Base-by-base conservation (phyloP, 1,140 invertebrate genomes). In the Drosophila elegans region DNA sequence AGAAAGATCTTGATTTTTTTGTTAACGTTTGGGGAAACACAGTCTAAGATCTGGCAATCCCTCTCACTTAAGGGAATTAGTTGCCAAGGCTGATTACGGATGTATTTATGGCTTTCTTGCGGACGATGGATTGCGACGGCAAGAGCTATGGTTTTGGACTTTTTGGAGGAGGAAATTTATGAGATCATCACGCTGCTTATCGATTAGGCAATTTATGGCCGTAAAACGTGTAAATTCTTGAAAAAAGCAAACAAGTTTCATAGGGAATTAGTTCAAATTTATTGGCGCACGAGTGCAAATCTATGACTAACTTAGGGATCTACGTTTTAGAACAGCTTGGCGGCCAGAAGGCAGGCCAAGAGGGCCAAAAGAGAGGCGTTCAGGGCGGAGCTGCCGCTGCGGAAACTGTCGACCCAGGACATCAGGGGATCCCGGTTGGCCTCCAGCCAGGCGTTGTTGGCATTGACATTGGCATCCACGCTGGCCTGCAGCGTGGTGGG, bases 381-480 rank as follows among this genome's bases (percentile, higher is more conserved):
- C 13, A 82, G 12, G 21, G 80, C 59, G n/a, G 90, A 75, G 45
- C 82, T 86, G 55, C 64, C 46, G 46, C 59, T 84, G 21, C 84
- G 73, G 52, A 64, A 74, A 1, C 21, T 44, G 13, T 16, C 2
- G 1, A 89, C 61, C 84, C 85, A 92, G 11, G 62, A 25, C 32
- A 92, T 75, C 5, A 92, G 55, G 3, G 88, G 81, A 2, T 73
- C 73, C 7, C 91, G 78, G 42, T 92, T 91, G 13, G 21, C 16
- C 5, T 16, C 3, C 27, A 90, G 54, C 91, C 91, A 92, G 2
- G 82, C 75, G 41, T 52, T 42, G 48, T 92, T 92, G 12, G 69
- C 62, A 5, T 72, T 34, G n/a, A 91, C 48, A 25, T 51, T 84
- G 25, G 51, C 5, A 21, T 90, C 74, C 2, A 84, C 91, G 32